Evolutionary conservation across 2,797 vertebrate species (phyloP).

Genomic region (Fistularia tabacaria): DNA sequence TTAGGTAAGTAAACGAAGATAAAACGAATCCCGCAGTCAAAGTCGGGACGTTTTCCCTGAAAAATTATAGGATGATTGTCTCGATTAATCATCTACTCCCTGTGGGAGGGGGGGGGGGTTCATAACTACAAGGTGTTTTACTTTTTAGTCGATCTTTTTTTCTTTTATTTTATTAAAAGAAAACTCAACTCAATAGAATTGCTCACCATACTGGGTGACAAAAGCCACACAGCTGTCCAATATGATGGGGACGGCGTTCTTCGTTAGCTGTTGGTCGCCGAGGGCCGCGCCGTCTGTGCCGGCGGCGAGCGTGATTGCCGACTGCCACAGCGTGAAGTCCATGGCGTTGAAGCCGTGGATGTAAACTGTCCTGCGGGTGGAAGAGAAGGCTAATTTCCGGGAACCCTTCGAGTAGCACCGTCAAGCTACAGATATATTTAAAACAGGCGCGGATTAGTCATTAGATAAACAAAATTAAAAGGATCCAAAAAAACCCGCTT

Average conservation of each 20-base stretch:
- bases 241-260: conserved; percentile 92
- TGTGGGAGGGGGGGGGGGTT: neutral
- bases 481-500: conserved; percentile 22
- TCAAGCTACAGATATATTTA: neutral
- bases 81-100: conserved; percentile 35
- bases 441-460: conserved; percentile 25
- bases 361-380: conserved; percentile 82
- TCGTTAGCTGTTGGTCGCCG: conserved; percentile 93
- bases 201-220: conserved; percentile 95
- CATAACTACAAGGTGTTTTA: too few species aligned
- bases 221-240: conserved; percentile 96
- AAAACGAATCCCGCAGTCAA: too few species aligned
- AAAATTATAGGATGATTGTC: too few species aligned
- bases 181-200: neutral
- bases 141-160: too few species aligned
- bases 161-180: neutral
- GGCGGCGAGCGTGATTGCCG: conserved; percentile 89
- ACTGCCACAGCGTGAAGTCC: conserved; percentile 91
- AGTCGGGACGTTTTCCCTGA: too few species aligned
- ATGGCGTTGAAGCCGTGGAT: conserved; percentile 85
- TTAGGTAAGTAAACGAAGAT: conserved; percentile 5
- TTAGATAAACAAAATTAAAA: conserved; percentile 54
- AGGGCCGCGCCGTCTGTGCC: conserved; percentile 88
- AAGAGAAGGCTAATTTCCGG: neutral
- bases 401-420: conserved; percentile 1